These are phyloP conservation scores for Poeciliopsis gracilis DNA, from an alignment of 2,797 vertebrate species.

Conservation along the genomic window DNA sequence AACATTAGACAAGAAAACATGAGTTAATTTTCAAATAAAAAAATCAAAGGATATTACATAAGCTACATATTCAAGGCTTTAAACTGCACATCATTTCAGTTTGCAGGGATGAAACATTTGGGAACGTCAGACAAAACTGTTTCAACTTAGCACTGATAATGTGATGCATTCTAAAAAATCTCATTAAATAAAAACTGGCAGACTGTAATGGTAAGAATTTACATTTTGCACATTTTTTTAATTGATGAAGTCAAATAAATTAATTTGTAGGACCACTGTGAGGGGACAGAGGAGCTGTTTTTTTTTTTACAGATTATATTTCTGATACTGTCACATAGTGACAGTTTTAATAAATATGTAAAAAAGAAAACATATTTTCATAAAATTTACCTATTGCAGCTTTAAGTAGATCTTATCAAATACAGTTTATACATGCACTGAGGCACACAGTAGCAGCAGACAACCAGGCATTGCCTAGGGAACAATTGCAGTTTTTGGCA, in stretches of 20 bases:
- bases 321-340: no score
- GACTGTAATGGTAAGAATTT: background rate
- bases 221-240: background rate
- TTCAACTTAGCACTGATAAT: background rate
- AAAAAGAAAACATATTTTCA: no score
- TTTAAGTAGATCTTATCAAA: background rate
- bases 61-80: background rate
- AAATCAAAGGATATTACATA: background rate
- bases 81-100: background rate
- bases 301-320: no score
- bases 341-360: no score
- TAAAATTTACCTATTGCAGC: no score
- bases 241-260: no score
- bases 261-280: no score
- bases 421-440: background rate
- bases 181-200: background rate
- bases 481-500: background rate
- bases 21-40: background rate
- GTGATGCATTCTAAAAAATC: background rate
- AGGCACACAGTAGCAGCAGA: background rate
- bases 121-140: background rate
- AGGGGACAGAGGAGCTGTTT: no score
- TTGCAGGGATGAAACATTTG: background rate
- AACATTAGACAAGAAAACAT: background rate
- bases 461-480: background rate